Evolutionary conservation across 2,113 vertebrate genomes (phyloP), one percentile per base, ranked within the genome.

Genomic region (Pithys albifrons): DNA sequence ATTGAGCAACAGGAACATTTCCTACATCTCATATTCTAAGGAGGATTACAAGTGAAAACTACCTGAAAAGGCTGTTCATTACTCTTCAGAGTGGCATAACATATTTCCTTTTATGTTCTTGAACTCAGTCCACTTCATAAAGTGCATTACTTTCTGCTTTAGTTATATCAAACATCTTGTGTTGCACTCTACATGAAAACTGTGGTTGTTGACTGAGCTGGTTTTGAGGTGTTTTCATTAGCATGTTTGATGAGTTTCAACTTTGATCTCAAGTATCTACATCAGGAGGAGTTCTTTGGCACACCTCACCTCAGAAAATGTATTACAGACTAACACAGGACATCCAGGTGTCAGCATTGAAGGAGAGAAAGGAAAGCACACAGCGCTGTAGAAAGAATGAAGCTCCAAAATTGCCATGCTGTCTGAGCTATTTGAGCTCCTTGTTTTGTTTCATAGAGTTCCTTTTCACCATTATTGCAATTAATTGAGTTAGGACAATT

Each of bases 141-240:
- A 96, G 76, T 39, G 54, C 96, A 95, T 89, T 96, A 73, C 96
- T 94, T 95, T 88, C 28, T 92, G 54, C 70, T 87, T 35, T 46
- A 95, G 80, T 70, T 57, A 17, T 39, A 85, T 84, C 92, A 88
- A 57, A 57, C 33, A 10, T 39, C n/a, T 73, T 77, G 66, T 72
- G 89, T 73, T 88, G 62, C 66, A 82, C 93, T 94, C 85, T 71
- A 81, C 58, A 46, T 88, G 77, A 92, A 95, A 94, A 84, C 52
- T 81, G 7, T 33, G 91, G 57, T 39, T 95, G 41, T 49, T 90
- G 95, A 67, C 75, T 88, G 79, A 82, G 70, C 70, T 24, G 18
- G 33, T 49, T 95, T 61, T 77, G 65, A 80, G 70, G 41, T 25
- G 29, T 57, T 95, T 76, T 89, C 61, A 78, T 93, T 37, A 85